phyloP scores from a whole-genome alignment of 2,888 invertebrate genomes.

The Drosophila parthenogenetica region DNA sequence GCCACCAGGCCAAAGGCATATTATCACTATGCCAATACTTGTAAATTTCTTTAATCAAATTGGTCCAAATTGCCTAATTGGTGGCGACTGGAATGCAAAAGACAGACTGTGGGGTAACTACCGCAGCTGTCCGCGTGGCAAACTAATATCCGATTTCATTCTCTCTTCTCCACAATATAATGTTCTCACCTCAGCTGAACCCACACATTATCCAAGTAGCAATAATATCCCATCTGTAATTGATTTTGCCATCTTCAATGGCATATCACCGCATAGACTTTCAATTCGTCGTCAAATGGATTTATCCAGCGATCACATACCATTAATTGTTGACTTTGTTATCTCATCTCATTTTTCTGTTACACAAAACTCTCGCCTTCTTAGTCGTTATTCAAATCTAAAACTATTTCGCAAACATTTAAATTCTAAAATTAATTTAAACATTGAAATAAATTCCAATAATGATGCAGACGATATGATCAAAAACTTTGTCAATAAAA shows the following conservation, averaged over 20 bases:
- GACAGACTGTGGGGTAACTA: slow-evolving; percentile 1
- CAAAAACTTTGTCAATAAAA: not conserved
- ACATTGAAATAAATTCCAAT: not conserved
- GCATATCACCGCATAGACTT: not conserved
- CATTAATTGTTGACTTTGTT: not conserved
- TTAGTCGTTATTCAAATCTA: not conserved
- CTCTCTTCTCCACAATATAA: not conserved
- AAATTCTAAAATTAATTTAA: not conserved
- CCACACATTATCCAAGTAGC: not conserved
- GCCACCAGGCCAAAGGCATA: slow-evolving; percentile 1
- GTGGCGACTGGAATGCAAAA: not conserved
- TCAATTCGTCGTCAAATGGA: not conserved
- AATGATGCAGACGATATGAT: not conserved
- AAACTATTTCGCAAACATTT: not conserved
- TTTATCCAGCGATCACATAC: not conserved
- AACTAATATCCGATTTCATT: not conserved
- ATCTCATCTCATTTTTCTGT: not conserved
- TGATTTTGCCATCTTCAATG: slow-evolving; percentile 1
- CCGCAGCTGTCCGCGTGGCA: not conserved
- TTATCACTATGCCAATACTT: not conserved
- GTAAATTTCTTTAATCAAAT: not conserved
- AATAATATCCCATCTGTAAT: not conserved
- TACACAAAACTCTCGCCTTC: not conserved
- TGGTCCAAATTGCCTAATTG: not conserved
- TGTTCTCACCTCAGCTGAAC: not conserved